Evolutionary conservation across 2,113 vertebrate species (phyloP).

Genomic region (Microcebus ravelobensis): DNA sequence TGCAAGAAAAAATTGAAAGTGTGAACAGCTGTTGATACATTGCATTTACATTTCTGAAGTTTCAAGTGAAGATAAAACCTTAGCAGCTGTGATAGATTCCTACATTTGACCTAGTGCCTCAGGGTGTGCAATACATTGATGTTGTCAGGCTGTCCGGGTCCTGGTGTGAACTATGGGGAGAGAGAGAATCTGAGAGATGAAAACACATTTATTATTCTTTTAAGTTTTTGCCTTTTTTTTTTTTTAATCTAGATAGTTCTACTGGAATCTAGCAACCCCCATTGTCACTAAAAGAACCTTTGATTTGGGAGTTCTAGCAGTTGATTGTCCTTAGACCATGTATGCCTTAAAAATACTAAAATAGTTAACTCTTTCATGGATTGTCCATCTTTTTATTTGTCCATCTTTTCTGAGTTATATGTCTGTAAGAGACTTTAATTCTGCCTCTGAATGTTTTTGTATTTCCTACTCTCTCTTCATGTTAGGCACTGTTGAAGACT

Average conservation of each 20-base stretch:
- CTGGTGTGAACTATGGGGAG: not conserved
- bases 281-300: slow-evolving; percentile 2
- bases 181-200: slow-evolving; percentile 38
- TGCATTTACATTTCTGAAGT: slow-evolving; percentile 63
- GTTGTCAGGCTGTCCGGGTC: slow-evolving; percentile 26
- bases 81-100: slow-evolving; percentile 33
- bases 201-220: slow-evolving; percentile 51
- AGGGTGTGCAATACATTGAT: not conserved
- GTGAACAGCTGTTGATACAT: slow-evolving; percentile 65
- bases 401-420: slow-evolving; percentile 13
- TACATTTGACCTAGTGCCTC: slow-evolving; percentile 27
- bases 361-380: not conserved
- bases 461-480: slow-evolving; percentile 33
- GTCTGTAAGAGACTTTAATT: slow-evolving; percentile 46
- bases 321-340: not conserved
- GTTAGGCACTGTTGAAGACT: not conserved
- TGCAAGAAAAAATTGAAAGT: slow-evolving; percentile 39
- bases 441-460: slow-evolving; percentile 10
- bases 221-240: not conserved
- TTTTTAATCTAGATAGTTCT: not conserved
- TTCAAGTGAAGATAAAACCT: slow-evolving; percentile 61
- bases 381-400: not conserved
- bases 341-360: not conserved
- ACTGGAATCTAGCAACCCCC: not conserved
- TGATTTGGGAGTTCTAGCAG: not conserved